A percentile compares a stretch with the other conserved stretches of the same genome.
phyloP scores from a whole-genome alignment of 2,888 invertebrate species.

The Melieria omissa region DNA sequence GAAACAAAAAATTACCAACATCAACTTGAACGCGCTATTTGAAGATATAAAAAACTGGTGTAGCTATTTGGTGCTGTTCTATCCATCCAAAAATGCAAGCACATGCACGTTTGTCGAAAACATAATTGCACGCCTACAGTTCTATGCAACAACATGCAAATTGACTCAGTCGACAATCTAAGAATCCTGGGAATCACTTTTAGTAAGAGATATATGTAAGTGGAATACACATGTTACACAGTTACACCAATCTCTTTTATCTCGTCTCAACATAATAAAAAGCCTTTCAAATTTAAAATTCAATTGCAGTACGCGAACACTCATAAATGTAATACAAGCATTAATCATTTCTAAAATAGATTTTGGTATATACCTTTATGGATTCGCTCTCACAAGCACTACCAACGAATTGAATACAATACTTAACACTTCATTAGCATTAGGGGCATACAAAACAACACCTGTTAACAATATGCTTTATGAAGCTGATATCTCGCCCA shows the following conservation, averaged over 20 bases:
- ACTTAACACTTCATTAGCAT: too few species aligned
- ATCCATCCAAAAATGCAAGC: neutral
- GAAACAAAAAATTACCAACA: neutral
- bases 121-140: neutral
- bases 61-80: neutral
- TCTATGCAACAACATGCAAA: neutral
- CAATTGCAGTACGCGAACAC: too few species aligned
- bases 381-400: too few species aligned
- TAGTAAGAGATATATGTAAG: neutral
- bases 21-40: neutral
- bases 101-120: neutral
- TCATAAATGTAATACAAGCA: too few species aligned
- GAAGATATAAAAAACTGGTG: neutral
- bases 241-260: neutral
- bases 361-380: too few species aligned
- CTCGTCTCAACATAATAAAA: too few species aligned
- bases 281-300: too few species aligned
- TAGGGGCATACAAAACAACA: too few species aligned
- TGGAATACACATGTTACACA: neutral
- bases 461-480: too few species aligned
- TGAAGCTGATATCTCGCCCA: too few species aligned
- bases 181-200: neutral
- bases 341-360: too few species aligned
- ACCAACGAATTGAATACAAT: too few species aligned
- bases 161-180: neutral